Conservation (phyloP, 2,888 invertebrate genomes). For the Microdon myrmicae region DNA sequence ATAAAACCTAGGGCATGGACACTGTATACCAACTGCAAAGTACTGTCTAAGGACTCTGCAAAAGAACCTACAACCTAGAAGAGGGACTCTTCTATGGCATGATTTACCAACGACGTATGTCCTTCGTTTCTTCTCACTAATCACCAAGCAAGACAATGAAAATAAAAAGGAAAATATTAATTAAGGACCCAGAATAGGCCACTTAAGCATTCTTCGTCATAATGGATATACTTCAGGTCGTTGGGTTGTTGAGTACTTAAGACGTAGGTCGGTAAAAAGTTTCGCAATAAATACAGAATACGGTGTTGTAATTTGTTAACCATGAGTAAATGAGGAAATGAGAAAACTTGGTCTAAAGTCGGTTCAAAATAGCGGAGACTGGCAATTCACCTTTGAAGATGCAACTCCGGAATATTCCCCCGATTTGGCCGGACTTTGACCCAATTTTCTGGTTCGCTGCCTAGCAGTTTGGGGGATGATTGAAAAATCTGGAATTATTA, state of each 20-base stretch:
- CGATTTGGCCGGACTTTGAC: slow-evolving; percentile 30
- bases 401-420: slow-evolving; percentile 11
- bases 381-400: not conserved
- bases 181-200: slow-evolving; percentile 42
- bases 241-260: slow-evolving; percentile 18
- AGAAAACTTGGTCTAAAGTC: slow-evolving; percentile 21
- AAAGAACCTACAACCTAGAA: slow-evolving; percentile 9
- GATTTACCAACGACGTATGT: slow-evolving; percentile 1
- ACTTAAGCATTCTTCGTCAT: slow-evolving; percentile 41
- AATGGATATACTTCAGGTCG: slow-evolving; percentile 35
- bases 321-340: slow-evolving; percentile 42
- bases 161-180: slow-evolving; percentile 38
- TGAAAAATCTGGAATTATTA: slow-evolving; percentile 1
- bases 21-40: slow-evolving; percentile 5
- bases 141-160: slow-evolving; percentile 2
- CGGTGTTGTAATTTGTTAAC: slow-evolving; percentile 43
- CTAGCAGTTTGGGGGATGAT: not conserved
- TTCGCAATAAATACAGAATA: slow-evolving; percentile 43
- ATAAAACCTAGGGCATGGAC: no score
- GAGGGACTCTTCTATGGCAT: slow-evolving; percentile 14
- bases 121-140: slow-evolving; percentile 12
- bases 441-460: slow-evolving; percentile 14
- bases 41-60: slow-evolving; percentile 1
- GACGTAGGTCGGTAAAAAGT: slow-evolving; percentile 26
- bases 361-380: not conserved